Conservation (phyloP, 2,888 invertebrate genomes). For the Caenorhabditis sp. region DNA sequence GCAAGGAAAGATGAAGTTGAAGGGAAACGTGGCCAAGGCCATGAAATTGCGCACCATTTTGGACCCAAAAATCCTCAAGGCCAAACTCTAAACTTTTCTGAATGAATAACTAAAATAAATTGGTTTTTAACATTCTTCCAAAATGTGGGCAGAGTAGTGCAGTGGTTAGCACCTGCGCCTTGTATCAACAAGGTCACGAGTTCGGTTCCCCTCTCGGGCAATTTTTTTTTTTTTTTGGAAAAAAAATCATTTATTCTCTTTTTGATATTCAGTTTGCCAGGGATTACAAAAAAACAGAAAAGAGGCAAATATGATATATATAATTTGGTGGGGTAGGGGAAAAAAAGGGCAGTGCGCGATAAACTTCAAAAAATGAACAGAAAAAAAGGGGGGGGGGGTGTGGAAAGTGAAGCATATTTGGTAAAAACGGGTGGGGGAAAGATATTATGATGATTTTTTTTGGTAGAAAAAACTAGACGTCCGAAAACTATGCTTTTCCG, state of each 20-base stretch:
- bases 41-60: constrained; percentile 86
- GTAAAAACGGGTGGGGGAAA: neutral
- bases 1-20: constrained; percentile 89
- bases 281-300: neutral
- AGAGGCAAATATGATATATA: constrained; percentile 4
- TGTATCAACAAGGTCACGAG: constrained; percentile 50
- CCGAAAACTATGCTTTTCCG: no score
- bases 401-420: neutral
- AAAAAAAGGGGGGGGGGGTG: neutral
- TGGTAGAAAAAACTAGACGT: no score
- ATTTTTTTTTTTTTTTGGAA: no score
- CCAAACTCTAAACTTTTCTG: constrained; percentile 60
- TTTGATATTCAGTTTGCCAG: constrained; percentile 1
- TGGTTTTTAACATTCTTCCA: no score
- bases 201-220: neutral
- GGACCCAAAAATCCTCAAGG: constrained; percentile 69
- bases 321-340: neutral
- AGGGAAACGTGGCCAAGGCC: constrained; percentile 94
- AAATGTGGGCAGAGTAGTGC: constrained; percentile 34
- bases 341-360: neutral
- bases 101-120: no score
- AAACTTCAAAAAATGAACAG: neutral
- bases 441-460: no score
- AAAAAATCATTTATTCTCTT: neutral
- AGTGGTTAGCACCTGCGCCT: constrained; percentile 57